These are phyloP conservation scores for Dinoponera quadriceps DNA, from an alignment of 1,140 invertebrate species.

Conservation along the genomic window DNA sequence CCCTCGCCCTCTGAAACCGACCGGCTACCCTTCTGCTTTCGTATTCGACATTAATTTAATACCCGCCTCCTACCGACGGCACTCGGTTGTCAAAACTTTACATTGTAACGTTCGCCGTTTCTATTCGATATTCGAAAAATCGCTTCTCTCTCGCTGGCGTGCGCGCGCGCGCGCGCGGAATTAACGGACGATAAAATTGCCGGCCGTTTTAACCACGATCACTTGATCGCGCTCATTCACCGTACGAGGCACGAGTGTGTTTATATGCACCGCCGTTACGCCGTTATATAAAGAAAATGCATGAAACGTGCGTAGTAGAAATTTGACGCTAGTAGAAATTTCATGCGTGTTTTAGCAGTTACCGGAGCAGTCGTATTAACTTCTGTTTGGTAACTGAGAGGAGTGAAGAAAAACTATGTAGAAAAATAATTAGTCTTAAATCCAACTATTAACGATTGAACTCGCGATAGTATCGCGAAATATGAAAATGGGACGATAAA, in stretches of 20 bases:
- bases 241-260: background rate
- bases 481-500: too few species aligned
- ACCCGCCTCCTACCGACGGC: slow-evolving; percentile 2
- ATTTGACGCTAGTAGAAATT: too few species aligned
- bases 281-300: background rate
- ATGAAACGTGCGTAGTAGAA: too few species aligned
- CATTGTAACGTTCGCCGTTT: slow-evolving; percentile 30
- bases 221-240: slow-evolving; percentile 20
- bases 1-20: background rate
- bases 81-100: slow-evolving; percentile 50
- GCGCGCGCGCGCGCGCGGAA: background rate
- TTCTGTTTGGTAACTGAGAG: too few species aligned
- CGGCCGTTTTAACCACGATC: slow-evolving; percentile 18
- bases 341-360: too few species aligned
- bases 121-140: slow-evolving; percentile 47
- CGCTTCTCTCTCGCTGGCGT: background rate
- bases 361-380: too few species aligned
- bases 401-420: too few species aligned
- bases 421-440: too few species aligned
- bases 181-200: slow-evolving; percentile 50
- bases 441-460: too few species aligned
- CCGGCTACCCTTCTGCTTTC: slow-evolving; percentile 34
- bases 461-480: too few species aligned
- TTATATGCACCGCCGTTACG: background rate
- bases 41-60: slow-evolving; percentile 61